A percentile compares a stretch with the other conserved stretches of the same genome.
phyloP scores from a whole-genome alignment of 2,888 invertebrate species.

The Drosophila mimetica region DNA sequence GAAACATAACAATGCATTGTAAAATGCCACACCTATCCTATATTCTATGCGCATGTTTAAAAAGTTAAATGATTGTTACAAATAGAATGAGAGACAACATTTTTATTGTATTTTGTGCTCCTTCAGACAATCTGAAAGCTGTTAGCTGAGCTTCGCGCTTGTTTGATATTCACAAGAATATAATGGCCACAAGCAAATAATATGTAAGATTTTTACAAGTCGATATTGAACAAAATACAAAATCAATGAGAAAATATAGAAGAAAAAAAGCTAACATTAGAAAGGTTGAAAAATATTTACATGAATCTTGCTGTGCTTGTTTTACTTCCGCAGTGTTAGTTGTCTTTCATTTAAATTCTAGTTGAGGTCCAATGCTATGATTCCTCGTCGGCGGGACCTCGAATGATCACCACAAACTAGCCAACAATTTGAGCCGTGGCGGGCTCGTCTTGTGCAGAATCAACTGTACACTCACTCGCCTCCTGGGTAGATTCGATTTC shows the following conservation, averaged over 20 bases:
- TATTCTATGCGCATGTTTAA: background rate
- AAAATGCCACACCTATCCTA: conserved; percentile 8
- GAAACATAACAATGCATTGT: conserved; percentile 28
- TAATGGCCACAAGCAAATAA: background rate
- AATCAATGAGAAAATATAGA: no score
- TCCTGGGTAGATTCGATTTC: conserved; percentile 1
- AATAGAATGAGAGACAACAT: background rate
- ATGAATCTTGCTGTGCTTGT: background rate
- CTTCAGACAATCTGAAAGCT: background rate
- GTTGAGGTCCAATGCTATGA: background rate
- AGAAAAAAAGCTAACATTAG: background rate
- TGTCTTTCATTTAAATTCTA: background rate
- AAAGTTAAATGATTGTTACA: background rate
- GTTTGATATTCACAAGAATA: background rate
- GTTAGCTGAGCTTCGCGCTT: background rate
- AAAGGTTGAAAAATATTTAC: conserved; percentile 3
- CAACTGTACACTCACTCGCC: background rate
- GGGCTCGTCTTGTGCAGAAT: background rate
- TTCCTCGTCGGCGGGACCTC: conserved; percentile 2
- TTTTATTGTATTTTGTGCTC: background rate
- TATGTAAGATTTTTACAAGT: background rate
- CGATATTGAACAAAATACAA: background rate
- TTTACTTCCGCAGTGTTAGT: background rate
- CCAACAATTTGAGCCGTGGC: conserved; percentile 1
- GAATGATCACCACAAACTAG: conserved; percentile 38